These are phyloP conservation scores for Nixonia krombeini DNA, from an alignment of 1,140 invertebrate genomes.

Conservation along the genomic window DNA sequence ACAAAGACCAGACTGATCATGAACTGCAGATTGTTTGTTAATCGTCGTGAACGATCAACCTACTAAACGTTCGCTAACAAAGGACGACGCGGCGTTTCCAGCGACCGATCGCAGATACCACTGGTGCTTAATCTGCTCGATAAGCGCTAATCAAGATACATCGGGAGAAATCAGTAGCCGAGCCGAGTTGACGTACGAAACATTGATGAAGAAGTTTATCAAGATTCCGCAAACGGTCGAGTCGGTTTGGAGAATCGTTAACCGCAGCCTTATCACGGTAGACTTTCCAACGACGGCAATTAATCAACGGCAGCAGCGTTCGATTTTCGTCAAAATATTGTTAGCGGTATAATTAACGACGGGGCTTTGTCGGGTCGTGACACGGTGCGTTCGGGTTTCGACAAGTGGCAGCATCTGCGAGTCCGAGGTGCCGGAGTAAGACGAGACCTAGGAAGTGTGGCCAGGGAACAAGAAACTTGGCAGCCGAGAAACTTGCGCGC, in stretches of 20 bases:
- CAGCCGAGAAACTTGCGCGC: constrained; percentile 13
- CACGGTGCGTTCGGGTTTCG: constrained; percentile 51
- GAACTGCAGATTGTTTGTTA: background rate
- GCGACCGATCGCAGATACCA: background rate
- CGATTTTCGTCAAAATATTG: too few species aligned
- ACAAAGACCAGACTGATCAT: background rate
- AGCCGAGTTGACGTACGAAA: background rate
- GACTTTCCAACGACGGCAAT: too few species aligned
- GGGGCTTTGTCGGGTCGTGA: constrained; percentile 17
- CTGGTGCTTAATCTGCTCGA: background rate
- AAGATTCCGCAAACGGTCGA: too few species aligned
- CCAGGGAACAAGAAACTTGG: constrained; percentile 7
- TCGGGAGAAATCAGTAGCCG: background rate
- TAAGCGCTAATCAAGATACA: constrained; percentile 2
- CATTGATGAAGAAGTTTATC: background rate
- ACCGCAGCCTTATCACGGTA: too few species aligned
- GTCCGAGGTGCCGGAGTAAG: constrained; percentile 23
- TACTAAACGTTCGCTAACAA: background rate
- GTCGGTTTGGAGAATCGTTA: too few species aligned
- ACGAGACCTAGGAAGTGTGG: constrained; percentile 16
- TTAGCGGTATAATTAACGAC: too few species aligned
- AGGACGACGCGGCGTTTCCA: background rate
- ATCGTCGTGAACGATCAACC: background rate
- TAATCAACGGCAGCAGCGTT: too few species aligned
- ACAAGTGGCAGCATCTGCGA: constrained; percentile 61